These are phyloP conservation scores for Asteroscopus sphinx DNA, from an alignment of 2,888 invertebrate species.

Conservation along the genomic window DNA sequence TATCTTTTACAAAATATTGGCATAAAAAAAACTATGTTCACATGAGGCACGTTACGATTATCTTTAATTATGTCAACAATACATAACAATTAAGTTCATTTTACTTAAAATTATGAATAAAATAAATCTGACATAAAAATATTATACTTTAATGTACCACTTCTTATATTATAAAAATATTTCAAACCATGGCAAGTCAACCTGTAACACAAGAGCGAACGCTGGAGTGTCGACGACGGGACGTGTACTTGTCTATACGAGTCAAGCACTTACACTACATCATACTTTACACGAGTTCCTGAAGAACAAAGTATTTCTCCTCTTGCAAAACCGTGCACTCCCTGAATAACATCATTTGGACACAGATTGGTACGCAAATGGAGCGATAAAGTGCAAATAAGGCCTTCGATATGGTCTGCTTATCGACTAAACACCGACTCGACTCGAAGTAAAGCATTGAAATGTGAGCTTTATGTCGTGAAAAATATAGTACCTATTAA, in stretches of 20 bases:
- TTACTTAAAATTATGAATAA: constrained; percentile 64
- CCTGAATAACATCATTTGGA: constrained; percentile 23
- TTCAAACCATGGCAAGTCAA: constrained; percentile 70
- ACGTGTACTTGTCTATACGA: constrained; percentile 11
- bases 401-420: too few relatives aligned
- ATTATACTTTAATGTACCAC: constrained; percentile 66
- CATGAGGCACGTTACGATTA: constrained; percentile 70
- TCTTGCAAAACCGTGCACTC: constrained; percentile 17
- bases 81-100: constrained; percentile 61
- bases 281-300: constrained; percentile 22
- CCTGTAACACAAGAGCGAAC: constrained; percentile 48
- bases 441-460: too few relatives aligned
- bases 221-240: constrained; percentile 23
- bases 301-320: constrained; percentile 10
- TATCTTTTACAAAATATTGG: constrained; percentile 69
- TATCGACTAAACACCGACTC: too few relatives aligned
- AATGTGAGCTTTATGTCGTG: too few relatives aligned
- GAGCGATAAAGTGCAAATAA: constrained; percentile 18
- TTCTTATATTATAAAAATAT: constrained; percentile 64
- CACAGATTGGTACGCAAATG: constrained; percentile 15
- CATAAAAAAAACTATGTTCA: constrained; percentile 71
- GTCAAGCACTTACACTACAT: constrained; percentile 15
- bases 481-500: too few relatives aligned
- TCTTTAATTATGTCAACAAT: constrained; percentile 63
- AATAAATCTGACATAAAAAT: constrained; percentile 66